phyloP scores from a whole-genome alignment of 2,797 vertebrate genomes.

The Percopsis omiscomaycus region DNA sequence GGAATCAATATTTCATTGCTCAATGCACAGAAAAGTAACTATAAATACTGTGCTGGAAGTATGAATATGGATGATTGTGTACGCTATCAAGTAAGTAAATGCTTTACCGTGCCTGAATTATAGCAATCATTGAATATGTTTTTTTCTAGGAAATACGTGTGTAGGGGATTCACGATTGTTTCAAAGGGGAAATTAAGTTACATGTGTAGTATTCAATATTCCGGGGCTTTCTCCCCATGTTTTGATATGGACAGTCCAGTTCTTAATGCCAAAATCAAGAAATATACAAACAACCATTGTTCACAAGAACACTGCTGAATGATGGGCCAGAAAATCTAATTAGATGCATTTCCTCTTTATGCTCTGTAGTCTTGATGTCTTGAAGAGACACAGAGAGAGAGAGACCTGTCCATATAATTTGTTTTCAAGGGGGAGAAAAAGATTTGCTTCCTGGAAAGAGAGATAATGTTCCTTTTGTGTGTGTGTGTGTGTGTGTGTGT shows the following conservation, averaged over 20 bases:
- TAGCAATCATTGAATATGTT: slow-evolving; percentile 7
- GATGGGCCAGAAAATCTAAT: slow-evolving; percentile 71
- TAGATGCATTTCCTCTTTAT: slow-evolving; percentile 76
- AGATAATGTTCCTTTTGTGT: slow-evolving; percentile 15
- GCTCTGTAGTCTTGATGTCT: slow-evolving; percentile 59
- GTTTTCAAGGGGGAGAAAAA: slow-evolving; percentile 44
- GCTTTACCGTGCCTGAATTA: slow-evolving; percentile 3
- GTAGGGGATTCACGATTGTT: slow-evolving; percentile 49
- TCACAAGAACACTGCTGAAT: slow-evolving; percentile 54
- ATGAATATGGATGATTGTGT: neutral
- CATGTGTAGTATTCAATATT: slow-evolving; percentile 52
- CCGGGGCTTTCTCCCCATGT: slow-evolving; percentile 45
- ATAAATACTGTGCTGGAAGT: neutral
- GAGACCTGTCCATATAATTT: slow-evolving; percentile 43
- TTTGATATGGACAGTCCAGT: slow-evolving; percentile 55
- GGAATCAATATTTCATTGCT: neutral
- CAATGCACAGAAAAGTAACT: neutral
- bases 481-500: slow-evolving; percentile 8
- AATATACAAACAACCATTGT: slow-evolving; percentile 59
- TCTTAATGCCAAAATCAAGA: slow-evolving; percentile 44
- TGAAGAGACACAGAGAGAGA: slow-evolving; percentile 18
- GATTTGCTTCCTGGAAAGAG: slow-evolving; percentile 25
- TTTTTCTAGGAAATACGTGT: slow-evolving; percentile 26
- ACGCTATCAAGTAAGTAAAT: neutral
- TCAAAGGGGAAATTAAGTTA: slow-evolving; percentile 58